Base-by-base conservation (phyloP, 2,113 vertebrate species). In the Alexandromys fortis region DNA sequence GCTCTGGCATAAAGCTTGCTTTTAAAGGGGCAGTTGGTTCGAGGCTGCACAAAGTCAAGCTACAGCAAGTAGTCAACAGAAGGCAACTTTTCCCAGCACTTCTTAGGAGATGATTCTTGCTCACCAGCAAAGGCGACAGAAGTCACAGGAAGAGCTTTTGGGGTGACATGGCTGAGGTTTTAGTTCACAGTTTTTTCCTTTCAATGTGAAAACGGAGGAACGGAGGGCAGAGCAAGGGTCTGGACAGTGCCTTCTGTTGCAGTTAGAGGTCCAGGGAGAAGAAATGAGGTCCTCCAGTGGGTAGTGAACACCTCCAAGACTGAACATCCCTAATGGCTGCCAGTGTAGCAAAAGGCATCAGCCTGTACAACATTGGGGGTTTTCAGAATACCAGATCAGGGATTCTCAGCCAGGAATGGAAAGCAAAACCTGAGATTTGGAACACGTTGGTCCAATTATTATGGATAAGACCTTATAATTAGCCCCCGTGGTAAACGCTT, bases 181-280 rank as follows among this genome's bases (percentile, higher is more conserved):
- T 10, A 2, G 13, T 79, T 91, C 70, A 52, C 19, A 3, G 38
- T 92, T 94, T 92, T 94, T 94, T 38, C 58, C 92, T 96, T 89
- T 94, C 42, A 33, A 19, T 52, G 82, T 92, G 89, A 89, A 73
- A 73, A 93, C 26, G 21, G 73, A 79, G 86, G 82, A 92, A 28
- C 63, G 2, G 10, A 58, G 35, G 10, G 5, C 21, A 28, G 8
- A 30, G 2, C 11, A 0, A 24, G 45, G 45, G 12, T 5, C 28
- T 1, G 0, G 0, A 19, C 52, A 11, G 67, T 14, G 22, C 19
- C 79, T 63, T 90, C 72, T 85, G 12, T 26, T 24, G 14, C 2
- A 12, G 45, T 26, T 12, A 76, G 21, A 58, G 2, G 0, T 30
- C 35, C 17, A 33, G 52, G 13, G 0, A 22, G 65, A 12, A 68